Evolutionary conservation across 2,888 invertebrate genomes (phyloP), one percentile per base, ranked within the genome.

Genomic region (Tortrix viridana): DNA sequence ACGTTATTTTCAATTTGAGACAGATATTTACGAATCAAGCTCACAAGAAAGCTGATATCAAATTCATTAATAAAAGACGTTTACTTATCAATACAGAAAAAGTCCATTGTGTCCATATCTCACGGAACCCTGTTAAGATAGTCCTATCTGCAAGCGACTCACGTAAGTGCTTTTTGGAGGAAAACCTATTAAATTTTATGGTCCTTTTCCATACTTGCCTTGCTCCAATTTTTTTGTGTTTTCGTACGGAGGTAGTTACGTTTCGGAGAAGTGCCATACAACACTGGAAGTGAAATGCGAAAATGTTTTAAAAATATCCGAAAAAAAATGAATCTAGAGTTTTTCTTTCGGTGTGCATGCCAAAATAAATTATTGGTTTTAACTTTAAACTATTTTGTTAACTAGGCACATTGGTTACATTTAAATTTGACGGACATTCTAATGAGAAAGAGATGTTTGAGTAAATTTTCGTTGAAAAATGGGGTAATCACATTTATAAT

Each of bases 101-200:
- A 41, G 37, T 43, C 48, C 53, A 44, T 53, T 59, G 53, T 59
- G 47, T 46, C 62, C 49, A 46, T 18, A 50, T 22, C 56, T 44
- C 14, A 58, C 52, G 58, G 63, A 58, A 57, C 63, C 63, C 58
- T 48, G 58, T 77, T 73, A 74, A 74, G 80, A 82, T 80, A 81
- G 68, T 71, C 79, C 79, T 71, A 83, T 88, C 83, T 73, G 81
- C 75, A 89, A 73, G 74, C 89, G 66, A 43, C 77, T 80, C 89
- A 89, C 88, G 89, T 88, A 85, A 83, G 82, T 81, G 72, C 79
- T 87, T 89, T 88, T 88, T 87, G 86, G 80, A 84, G 89, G 88
- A 88, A 90, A 89, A 81, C 87, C 85, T 89, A 90, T 90, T 88
- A 89, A 91, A 88, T 90, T 91, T 91, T 89, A 90, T 85, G 89